Base-by-base conservation (phyloP, 2,797 vertebrate species). In the Odontamblyopus lacepedii region DNA sequence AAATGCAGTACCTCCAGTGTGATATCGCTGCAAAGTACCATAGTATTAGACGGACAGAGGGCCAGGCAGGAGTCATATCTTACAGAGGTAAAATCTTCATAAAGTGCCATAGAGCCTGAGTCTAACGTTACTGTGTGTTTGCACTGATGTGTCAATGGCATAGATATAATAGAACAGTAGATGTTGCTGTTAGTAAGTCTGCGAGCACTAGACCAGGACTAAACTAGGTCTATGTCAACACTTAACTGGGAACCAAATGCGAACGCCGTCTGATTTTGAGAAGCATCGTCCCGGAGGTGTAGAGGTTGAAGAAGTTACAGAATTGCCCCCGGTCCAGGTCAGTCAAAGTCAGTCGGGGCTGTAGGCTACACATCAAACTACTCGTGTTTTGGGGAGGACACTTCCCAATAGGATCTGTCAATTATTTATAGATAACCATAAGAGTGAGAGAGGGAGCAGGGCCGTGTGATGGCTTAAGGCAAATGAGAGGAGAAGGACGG, bases 81-180 rank as follows among this genome's bases (percentile, higher is more conserved):
- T 82, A 83, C 80, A 88, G 84, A 91, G 85, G 90, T 91, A 90
- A 62, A 62, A 88, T 88, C 80, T 80, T 89, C 81, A 86, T 92
- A 93, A 93, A 93, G 91, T 93, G 91, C 91, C 88, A 86, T 83
- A 88, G 78, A 87, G 78, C 92, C 89, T 89, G 90, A 92, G 87
- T 72, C 30, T 23, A 38, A 38, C n/a, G 3, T 4, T 5, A 35
- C 12, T 9, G 13, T 70, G 53, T 70, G 59, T 61, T 63, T 44
- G n/a, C 61, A 70, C 61, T 71, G 23, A 56, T 15, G 41, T 55
- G 66, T 63, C 16, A 64, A 26, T 62, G 62, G 38, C 44, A 50
- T 29, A 35, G 15, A 16, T 55, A n/a, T 19, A 4, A 32, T n/a
- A n/a, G 8, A n/a, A 67, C 65, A 53, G 64, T 29, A 50, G 8